Conservation (phyloP, 2,797 vertebrate species). For the Karalla daura region DNA sequence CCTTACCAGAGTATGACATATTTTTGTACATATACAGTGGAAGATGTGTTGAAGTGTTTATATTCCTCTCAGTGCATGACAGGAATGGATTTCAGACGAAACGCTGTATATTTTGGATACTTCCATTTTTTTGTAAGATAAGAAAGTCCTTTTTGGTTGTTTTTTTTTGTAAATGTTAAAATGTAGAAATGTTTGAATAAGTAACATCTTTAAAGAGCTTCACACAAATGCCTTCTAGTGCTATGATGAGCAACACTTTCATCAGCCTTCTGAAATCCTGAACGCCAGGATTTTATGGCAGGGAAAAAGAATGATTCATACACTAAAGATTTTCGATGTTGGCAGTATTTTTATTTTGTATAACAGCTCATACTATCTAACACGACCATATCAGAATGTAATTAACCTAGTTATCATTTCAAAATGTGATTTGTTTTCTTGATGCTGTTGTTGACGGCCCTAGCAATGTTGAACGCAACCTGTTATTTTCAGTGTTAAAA, state of each 20-base stretch:
- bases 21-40: constrained; percentile 51
- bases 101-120: constrained; percentile 56
- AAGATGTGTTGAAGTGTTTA: constrained; percentile 40
- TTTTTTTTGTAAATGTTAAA: constrained; percentile 58
- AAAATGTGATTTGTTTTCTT: constrained; percentile 20
- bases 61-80: constrained; percentile 54
- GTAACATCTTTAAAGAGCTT: constrained; percentile 25
- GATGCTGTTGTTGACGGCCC: constrained; percentile 15
- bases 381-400: constrained; percentile 5
- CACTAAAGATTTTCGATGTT: constrained; percentile 21
- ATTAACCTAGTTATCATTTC: constrained; percentile 10
- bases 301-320: constrained; percentile 23
- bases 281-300: neutral
- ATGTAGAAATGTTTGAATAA: constrained; percentile 44
- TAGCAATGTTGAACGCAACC: neutral
- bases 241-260: neutral
- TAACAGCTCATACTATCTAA: constrained; percentile 25
- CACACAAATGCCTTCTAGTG: constrained; percentile 26
- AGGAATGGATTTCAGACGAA: constrained; percentile 44
- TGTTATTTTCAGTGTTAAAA: neutral
- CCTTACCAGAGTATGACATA: constrained; percentile 12
- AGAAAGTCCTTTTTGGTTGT: constrained; percentile 13
- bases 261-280: constrained; percentile 8
- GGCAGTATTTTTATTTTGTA: constrained; percentile 21
- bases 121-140: constrained; percentile 58